Evolutionary conservation across 1,140 invertebrate genomes (phyloP).

Genomic region (Brachionus plicatilis): DNA sequence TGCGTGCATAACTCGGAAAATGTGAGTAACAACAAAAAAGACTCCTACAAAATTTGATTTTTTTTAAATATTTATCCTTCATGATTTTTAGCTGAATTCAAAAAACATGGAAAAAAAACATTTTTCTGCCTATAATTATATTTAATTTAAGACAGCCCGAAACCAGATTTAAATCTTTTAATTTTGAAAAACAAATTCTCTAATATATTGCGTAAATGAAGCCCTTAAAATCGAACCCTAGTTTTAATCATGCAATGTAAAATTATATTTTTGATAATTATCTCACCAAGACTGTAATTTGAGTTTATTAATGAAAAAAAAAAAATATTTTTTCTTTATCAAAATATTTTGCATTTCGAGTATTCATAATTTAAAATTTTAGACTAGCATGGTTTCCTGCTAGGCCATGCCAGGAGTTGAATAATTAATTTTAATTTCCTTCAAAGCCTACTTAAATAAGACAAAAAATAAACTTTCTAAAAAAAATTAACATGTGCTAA

Average conservation of each 20-base stretch:
- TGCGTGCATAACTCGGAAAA: background rate
- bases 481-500: background rate
- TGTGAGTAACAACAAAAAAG: background rate
- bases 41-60: background rate
- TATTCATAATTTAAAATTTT: background rate
- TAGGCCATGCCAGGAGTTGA: background rate
- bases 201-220: background rate
- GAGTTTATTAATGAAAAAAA: background rate
- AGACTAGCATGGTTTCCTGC: background rate
- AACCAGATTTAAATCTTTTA: background rate
- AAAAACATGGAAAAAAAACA: background rate
- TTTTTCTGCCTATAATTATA: background rate
- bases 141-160: background rate
- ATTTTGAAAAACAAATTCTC: background rate
- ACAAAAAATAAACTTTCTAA: background rate
- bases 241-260: background rate
- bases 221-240: background rate
- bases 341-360: no score
- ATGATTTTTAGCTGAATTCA: background rate
- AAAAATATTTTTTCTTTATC: background rate
- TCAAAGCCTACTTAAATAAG: background rate
- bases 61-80: background rate
- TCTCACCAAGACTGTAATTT: background rate
- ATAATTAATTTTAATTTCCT: background rate
- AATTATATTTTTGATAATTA: background rate